Conservation (phyloP, 2,113 vertebrate genomes). For the Oriolus oriolus region DNA sequence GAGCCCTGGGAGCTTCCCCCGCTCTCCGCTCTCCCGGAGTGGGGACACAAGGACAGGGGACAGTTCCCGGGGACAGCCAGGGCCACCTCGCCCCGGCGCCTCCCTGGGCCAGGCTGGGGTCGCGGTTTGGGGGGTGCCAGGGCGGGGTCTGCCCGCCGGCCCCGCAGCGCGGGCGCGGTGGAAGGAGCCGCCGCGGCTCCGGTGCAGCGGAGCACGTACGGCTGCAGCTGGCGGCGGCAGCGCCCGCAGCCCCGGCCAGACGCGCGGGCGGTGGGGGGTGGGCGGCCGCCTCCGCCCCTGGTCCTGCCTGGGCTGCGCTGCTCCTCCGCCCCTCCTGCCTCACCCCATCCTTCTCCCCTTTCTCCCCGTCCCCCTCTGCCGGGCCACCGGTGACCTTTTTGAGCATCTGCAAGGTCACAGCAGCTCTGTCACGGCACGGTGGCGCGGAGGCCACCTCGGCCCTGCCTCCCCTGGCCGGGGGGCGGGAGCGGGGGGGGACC, state of each 20-base stretch:
- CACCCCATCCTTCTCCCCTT: neutral
- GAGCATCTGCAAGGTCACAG: constrained; percentile 28
- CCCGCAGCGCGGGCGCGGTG: neutral
- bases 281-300: neutral
- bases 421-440: neutral
- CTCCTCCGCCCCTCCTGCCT: neutral
- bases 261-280: neutral
- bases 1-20: neutral
- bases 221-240: neutral
- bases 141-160: neutral
- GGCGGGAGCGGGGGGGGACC: too few relatives aligned
- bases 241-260: neutral
- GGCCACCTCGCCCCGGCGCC: neutral
- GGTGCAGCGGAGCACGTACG: neutral
- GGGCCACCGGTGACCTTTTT: neutral
- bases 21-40: accelerated
- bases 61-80: neutral
- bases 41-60: neutral
- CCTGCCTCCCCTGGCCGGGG: neutral
- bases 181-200: neutral
- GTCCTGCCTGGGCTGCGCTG: neutral
- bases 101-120: neutral
- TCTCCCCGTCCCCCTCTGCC: neutral
- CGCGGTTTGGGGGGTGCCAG: neutral
- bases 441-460: neutral